Percentiles rank a stretch among this genome's conserved stretches.
phyloP scores from a whole-genome alignment of 2,113 vertebrate genomes.

The Hemibagrus wyckioides region DNA sequence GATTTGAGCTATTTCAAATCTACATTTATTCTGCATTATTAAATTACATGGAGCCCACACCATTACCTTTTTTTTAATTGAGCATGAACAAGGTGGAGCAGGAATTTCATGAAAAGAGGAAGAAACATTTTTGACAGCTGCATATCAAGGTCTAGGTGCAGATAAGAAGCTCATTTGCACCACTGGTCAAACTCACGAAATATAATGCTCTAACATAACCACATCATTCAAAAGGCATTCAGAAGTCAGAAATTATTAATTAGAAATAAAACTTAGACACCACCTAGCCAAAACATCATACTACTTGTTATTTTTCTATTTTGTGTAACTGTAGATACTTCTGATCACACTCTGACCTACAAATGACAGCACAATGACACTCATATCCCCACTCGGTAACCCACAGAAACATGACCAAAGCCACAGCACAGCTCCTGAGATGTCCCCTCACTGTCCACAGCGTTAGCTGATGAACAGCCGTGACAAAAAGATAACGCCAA shows the following conservation, averaged over 20 bases:
- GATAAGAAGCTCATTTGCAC: not conserved
- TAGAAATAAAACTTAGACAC: not conserved
- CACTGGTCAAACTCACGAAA: not conserved
- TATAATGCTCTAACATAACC: not conserved
- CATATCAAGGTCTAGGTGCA: not conserved
- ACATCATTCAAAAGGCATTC: not conserved
- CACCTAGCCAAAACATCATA: not conserved
- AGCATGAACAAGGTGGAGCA: not conserved
- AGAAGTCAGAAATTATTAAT: not conserved
- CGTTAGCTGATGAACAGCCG: not conserved
- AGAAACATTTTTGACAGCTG: not conserved
- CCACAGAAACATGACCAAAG: not conserved
- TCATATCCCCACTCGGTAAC: not conserved
- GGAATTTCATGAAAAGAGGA: accelerated
- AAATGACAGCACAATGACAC: not conserved
- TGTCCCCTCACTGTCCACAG: not conserved
- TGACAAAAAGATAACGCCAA: not conserved
- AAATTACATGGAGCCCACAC: not conserved
- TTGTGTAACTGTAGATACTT: not conserved
- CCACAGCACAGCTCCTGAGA: not conserved
- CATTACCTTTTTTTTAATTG: not conserved
- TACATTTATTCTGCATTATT: not conserved
- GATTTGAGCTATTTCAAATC: not conserved
- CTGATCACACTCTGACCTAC: not conserved
- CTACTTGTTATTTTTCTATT: not conserved